Evolutionary conservation across 2,888 invertebrate genomes (phyloP).

Genomic region (Stenichneumon culpator): DNA sequence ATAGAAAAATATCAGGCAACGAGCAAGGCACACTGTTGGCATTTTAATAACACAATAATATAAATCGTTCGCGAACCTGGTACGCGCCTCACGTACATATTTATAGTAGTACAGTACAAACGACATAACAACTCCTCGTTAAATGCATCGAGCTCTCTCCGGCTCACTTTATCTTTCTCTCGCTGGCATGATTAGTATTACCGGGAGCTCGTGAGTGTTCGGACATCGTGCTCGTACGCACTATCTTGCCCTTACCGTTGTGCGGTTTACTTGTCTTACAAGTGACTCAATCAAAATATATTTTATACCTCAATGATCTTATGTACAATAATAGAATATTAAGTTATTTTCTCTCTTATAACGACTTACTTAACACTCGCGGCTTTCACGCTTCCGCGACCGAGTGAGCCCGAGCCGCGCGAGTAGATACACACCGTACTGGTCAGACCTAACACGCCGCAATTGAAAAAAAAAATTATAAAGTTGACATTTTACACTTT

Average conservation of each 20-base stretch:
- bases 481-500: not conserved
- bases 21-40: conserved; percentile 24
- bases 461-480: not conserved
- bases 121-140: conserved; percentile 57
- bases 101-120: conserved; percentile 23
- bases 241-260: conserved; percentile 21
- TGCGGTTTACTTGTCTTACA: conserved; percentile 63
- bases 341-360: conserved; percentile 71
- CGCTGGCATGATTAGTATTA: conserved; percentile 55
- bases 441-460: not conserved
- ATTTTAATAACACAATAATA: conserved; percentile 41
- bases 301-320: conserved; percentile 50
- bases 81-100: conserved; percentile 44
- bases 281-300: conserved; percentile 71
- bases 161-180: conserved; percentile 37
- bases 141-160: conserved; percentile 62
- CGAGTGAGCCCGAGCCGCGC: not conserved
- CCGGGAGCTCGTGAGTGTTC: conserved; percentile 55
- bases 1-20: conserved; percentile 27
- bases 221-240: conserved; percentile 52
- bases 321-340: conserved; percentile 71
- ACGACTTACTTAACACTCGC: conserved; percentile 69
- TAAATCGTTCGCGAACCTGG: conserved; percentile 45
- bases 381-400: conserved; percentile 50
- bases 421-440: not conserved